Percentiles rank a stretch among this genome's conserved stretches.
Conservation (phyloP, 2,113 vertebrate species). For the Pedionomus torquatus region DNA sequence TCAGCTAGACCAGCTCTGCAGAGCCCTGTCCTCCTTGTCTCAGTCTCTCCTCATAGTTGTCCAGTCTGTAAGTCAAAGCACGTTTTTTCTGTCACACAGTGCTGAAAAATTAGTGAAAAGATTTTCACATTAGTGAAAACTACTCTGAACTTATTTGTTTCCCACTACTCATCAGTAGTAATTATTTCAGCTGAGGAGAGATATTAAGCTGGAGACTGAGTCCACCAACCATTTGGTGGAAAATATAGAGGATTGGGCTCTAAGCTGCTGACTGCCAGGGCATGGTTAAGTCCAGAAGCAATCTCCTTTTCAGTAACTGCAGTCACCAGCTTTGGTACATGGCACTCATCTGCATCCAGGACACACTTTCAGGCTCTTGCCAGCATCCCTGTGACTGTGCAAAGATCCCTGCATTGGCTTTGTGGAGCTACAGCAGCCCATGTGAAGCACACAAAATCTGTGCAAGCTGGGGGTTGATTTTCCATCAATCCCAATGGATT, state of each 20-base stretch:
- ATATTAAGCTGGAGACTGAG: background rate
- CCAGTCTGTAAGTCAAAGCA: background rate
- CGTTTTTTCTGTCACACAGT: background rate
- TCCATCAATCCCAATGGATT: background rate
- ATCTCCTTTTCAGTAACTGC: background rate
- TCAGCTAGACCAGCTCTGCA: background rate
- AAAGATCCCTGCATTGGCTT: background rate
- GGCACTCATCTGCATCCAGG: background rate
- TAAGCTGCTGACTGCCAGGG: background rate
- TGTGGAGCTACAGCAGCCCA: background rate
- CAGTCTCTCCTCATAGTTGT: background rate
- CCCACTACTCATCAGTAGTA: background rate
- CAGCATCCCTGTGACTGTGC: background rate
- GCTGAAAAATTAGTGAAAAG: background rate
- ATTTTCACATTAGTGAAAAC: background rate
- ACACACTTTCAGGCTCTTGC: background rate
- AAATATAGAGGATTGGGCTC: background rate
- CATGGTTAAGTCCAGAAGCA: background rate
- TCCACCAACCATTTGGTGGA: background rate
- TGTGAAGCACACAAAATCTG: background rate
- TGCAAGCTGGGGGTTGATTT: background rate
- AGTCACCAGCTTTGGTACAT: background rate
- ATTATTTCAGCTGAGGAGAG: background rate
- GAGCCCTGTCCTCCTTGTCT: background rate
- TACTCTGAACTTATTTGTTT: background rate